Conservation (phyloP, 2,113 vertebrate genomes). For the Stictonetta naevosa region DNA sequence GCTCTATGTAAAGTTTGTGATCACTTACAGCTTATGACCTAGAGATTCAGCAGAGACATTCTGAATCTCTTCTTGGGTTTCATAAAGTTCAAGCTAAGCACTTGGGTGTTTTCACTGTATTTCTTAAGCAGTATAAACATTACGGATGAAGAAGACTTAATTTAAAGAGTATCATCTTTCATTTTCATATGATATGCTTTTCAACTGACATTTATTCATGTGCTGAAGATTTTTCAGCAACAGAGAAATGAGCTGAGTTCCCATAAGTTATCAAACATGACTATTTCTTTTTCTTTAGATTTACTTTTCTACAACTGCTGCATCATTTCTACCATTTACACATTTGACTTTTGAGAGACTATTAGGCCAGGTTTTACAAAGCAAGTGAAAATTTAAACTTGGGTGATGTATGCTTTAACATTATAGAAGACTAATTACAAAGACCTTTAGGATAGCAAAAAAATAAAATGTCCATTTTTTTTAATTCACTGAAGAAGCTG, state of each 20-base stretch:
- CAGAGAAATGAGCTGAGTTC: background rate
- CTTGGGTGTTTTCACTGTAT: background rate
- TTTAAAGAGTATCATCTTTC: background rate
- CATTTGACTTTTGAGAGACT: background rate
- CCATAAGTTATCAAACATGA: background rate
- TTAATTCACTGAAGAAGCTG: background rate
- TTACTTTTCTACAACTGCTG: background rate
- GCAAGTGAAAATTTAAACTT: background rate
- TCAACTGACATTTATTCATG: background rate
- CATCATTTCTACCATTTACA: background rate
- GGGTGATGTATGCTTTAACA: background rate
- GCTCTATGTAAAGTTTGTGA: background rate
- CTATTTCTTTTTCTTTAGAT: background rate
- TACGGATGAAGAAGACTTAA: background rate
- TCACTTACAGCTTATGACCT: background rate
- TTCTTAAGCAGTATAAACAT: background rate
- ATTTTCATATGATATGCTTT: background rate
- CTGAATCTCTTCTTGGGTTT: background rate
- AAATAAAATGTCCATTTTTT: background rate
- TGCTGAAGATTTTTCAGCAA: background rate
- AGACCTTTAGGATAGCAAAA: background rate
- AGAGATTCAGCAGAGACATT: background rate
- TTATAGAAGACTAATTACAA: background rate
- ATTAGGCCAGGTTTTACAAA: background rate
- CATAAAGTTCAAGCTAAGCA: background rate